Evolutionary conservation across 1,140 invertebrate species (phyloP).

Genomic region (Nautilus pompilius): DNA sequence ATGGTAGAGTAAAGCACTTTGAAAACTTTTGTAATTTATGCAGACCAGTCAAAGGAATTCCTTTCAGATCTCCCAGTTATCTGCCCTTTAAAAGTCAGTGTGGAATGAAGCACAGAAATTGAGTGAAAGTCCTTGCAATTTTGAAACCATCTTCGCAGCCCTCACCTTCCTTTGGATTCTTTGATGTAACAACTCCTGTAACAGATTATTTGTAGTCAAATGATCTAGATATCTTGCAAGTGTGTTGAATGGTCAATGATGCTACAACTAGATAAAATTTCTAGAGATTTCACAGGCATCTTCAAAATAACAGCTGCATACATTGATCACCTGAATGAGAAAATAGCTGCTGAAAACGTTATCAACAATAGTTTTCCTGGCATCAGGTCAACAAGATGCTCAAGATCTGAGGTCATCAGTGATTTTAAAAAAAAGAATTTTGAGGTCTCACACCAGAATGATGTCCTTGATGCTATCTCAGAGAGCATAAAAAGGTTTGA

Average conservation of each 20-base stretch:
- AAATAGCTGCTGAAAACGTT: too few relatives aligned
- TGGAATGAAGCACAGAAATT: not conserved
- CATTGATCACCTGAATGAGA: too few relatives aligned
- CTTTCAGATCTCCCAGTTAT: not conserved
- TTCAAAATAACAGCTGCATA: too few relatives aligned
- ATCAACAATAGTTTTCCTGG: too few relatives aligned
- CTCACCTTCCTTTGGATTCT: not conserved
- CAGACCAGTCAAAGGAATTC: too few relatives aligned
- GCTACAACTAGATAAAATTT: not conserved
- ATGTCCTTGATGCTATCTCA: too few relatives aligned
- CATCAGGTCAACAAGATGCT: too few relatives aligned
- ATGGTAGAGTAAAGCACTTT: not conserved
- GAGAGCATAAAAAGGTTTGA: too few relatives aligned
- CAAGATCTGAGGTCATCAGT: too few relatives aligned
- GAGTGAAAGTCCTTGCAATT: not conserved
- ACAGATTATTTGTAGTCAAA: not conserved
- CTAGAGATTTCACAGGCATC: not conserved
- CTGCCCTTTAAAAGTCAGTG: not conserved
- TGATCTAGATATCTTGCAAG: not conserved
- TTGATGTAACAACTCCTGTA: not conserved
- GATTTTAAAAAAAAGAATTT: too few relatives aligned
- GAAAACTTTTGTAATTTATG: too few relatives aligned
- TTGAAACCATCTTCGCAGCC: not conserved
- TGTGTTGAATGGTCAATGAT: not conserved
- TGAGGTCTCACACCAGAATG: too few relatives aligned